Evolutionary conservation across 1,140 invertebrate genomes (phyloP), one percentile per base, ranked within the genome.

Genomic region (Sitophilus oryzae): DNA sequence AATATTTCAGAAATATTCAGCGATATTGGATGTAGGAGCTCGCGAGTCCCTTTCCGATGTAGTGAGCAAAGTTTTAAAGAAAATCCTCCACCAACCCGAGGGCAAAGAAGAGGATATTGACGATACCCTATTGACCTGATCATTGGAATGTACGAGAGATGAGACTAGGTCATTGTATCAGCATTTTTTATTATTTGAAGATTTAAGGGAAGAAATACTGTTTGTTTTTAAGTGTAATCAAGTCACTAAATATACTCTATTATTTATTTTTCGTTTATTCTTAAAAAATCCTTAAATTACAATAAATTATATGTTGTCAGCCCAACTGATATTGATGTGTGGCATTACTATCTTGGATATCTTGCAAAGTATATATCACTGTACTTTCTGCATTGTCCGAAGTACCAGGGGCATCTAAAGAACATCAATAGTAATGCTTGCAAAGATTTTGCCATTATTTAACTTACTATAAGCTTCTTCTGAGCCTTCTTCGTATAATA

Each of bases 61-160:
- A 16, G 85, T 94, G 42, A 86, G 83, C 56, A 90, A 90, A 78
- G 85, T 86, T 23, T 72, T 91, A 52, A 80, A 81, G 49, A 90
- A 89, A 74, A 78, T 85, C 14, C 74, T 83, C 15, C 78, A 77
- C 18, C 86, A 88, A 65, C 77, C 84, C 9, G 86, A 91, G 70
- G 83, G 84, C 54, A 89, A 90, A 68, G 84, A 90, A 66, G 91
- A 95, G 70, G 89, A 93, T 66, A 79, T 96, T 52, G 93, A 96
- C 72, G 90, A 92, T 68, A 95, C 93, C 19, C 74, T 96, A 66
- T 78, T 93, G 61, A 85, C 82, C 68, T 88, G 82, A 85, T 71
- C 60, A 49, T n/a, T 14, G 47, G 18, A 38, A 38, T 3, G 18
- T n/a, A 5, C 19, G 34, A 38, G 47, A 40, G 34, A 38, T 38